Base-by-base conservation (phyloP, 2,113 vertebrate genomes). In the Pleuronectes platessa region DNA sequence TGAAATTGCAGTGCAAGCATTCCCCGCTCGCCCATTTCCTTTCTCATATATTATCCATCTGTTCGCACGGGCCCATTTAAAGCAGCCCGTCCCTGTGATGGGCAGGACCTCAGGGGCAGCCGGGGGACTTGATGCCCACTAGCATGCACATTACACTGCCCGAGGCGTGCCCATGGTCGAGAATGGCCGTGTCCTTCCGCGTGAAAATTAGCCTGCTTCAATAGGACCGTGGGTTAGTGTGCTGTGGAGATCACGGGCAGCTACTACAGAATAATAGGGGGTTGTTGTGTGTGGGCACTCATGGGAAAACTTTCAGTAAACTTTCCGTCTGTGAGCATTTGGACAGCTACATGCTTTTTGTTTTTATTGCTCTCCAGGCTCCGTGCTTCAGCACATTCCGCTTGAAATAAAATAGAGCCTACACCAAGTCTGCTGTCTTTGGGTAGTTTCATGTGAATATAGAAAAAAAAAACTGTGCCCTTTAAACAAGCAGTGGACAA, bases 1-100 rank as follows among this genome's bases (percentile, higher is more conserved):
- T 53, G 60, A 82, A 74, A 81, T 59, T 89, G 84, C 87, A 77
- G 68, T 68, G 60, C 68, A 76, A 83, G 84, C 88, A 76, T 40
- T 80, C 58, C 67, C 66, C 61, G 31, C 74, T 53, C 13, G 13
- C 67, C 54, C 70, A 60, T 83, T 81, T 65, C 53, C 61, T 76
- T 31, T 68, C 42, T 76, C 62, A 24, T 78, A 79, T 78, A 84
- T 69, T 85, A 78, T 81, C 81, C 82, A 81, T 87, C 75, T 86
- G 83, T 53, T 84, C 68, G 60, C 51, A 58, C 15, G 5, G 35
- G 68, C 31, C 76, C 42, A 77, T 79, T 83, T 82, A 37, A 82
- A 72, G 60, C 75, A 49, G 27, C 21, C 45, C 27, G 45, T 79
- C 87, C 66, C 65, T 56, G 62, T 76, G 71, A 83, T 76, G 71